Evolutionary conservation across 2,113 vertebrate species (phyloP).

Genomic region (Irena cyanogastra): DNA sequence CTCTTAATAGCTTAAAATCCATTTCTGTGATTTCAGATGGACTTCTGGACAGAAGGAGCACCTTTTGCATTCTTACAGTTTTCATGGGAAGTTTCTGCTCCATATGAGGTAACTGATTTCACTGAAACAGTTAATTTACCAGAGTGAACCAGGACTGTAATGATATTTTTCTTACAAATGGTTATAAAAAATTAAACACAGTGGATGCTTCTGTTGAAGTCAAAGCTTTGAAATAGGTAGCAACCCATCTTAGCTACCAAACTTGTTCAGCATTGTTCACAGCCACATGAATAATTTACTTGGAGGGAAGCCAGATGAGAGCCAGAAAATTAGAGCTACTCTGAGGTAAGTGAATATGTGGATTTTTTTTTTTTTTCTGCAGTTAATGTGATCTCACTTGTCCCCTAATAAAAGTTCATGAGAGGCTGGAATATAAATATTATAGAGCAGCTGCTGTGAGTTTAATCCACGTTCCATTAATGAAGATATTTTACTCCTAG

Average conservation of each 20-base stretch:
- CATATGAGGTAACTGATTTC: neutral
- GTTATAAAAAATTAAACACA: neutral
- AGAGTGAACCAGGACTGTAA: neutral
- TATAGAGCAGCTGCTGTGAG: constrained; percentile 24
- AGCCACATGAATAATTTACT: neutral
- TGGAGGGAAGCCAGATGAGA: neutral
- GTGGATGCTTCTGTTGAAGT: neutral
- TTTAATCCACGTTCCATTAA: constrained; percentile 21
- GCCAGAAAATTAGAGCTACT: neutral
- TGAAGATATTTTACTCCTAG: neutral
- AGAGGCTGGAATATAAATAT: constrained; percentile 28
- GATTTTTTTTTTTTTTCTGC: neutral
- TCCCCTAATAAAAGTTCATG: constrained; percentile 23
- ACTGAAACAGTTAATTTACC: neutral
- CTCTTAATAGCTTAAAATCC: neutral
- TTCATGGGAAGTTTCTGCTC: neutral
- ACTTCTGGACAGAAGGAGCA: neutral
- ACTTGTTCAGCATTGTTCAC: neutral
- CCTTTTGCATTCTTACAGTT: neutral
- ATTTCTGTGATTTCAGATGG: neutral
- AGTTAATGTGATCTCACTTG: constrained; percentile 30
- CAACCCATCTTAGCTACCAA: neutral
- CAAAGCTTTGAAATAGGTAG: neutral
- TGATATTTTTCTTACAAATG: neutral
- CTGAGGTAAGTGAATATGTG: neutral